These are phyloP conservation scores for Sander lucioperca DNA, from an alignment of 2,113 vertebrate species.

Conservation along the genomic window DNA sequence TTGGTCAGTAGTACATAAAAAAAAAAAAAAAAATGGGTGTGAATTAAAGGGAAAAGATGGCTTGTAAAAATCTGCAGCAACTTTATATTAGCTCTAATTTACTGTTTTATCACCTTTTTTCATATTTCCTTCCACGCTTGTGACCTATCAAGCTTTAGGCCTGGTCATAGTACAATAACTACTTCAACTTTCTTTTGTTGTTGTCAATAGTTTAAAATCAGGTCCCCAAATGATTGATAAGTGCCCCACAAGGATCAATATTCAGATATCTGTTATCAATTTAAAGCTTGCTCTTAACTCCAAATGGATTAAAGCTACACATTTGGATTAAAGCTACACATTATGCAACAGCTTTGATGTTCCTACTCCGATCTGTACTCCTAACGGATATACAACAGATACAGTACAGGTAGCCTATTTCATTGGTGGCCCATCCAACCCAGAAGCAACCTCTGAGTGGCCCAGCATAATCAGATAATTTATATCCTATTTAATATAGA, in stretches of 20 bases:
- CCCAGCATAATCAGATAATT: no score
- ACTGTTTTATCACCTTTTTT: not conserved
- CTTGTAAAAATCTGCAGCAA: not conserved
- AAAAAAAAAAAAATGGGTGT: not conserved
- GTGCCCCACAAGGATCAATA: conserved; percentile 3
- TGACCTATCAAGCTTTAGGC: not conserved
- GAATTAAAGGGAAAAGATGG: not conserved
- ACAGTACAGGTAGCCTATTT: no score
- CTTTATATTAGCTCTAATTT: not conserved
- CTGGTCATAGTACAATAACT: not conserved
- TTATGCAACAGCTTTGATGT: not conserved
- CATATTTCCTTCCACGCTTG: not conserved
- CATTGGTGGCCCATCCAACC: no score
- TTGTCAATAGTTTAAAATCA: not conserved
- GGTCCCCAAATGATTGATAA: not conserved
- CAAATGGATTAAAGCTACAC: not conserved
- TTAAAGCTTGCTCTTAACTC: not conserved
- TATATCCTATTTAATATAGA: no score
- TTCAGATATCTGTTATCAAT: not conserved
- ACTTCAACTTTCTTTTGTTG: not conserved
- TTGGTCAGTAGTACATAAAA: conserved; percentile 80
- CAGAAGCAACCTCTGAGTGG: no score
- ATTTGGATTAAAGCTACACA: not conserved
- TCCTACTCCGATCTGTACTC: not conserved
- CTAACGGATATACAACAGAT: no score